Base-by-base conservation (phyloP, 2,113 vertebrate species). In the Sorex araneus region DNA sequence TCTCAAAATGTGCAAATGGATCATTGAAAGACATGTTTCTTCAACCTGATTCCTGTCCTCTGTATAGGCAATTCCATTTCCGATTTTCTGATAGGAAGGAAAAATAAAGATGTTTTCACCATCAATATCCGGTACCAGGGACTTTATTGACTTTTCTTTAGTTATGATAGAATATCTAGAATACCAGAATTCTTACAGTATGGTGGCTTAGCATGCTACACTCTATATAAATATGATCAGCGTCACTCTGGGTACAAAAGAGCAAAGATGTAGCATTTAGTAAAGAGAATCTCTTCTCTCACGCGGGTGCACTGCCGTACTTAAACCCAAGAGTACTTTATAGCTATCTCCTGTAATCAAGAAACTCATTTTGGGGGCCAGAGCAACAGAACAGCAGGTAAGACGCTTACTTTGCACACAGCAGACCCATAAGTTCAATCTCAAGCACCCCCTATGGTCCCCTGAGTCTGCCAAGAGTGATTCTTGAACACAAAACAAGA, bases 281-380 rank as follows among this genome's bases (percentile, higher is more conserved):
- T 16, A 64, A 75, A 32, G 5, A 78, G 57, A 73, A 32, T 32
- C 8, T 66, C 1, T 85, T 81, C 34, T 64, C 23, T 78, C 57
- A 30, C 91, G 27, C 43, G 57, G 91, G 34, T 91, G 5, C 21
- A 73, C 25, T 40, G 36, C 43, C n/a, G 32, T 79, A 76, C 5
- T 83, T 79, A 88, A 7, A 91, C 43, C 87, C 32, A 71, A 85
- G 25, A 84, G 70, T 11, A 16, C 40, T 40, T 40, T 71, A 87
- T 5, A 40, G 13, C 3, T 76, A 69, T 69, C 71, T 4, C 40
- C 27, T 82, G n/a, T 91, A 36, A 54, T 9, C 15, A 47, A 84
- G 18, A 87, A 88, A 85, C 27, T 79, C 34, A 71, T 7, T 54
- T 54, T 54, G 18, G 18, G 54, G 12, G 18, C 18, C 18, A 54